phyloP scores from a whole-genome alignment of 2,888 invertebrate genomes.

The Sesia apiformis region DNA sequence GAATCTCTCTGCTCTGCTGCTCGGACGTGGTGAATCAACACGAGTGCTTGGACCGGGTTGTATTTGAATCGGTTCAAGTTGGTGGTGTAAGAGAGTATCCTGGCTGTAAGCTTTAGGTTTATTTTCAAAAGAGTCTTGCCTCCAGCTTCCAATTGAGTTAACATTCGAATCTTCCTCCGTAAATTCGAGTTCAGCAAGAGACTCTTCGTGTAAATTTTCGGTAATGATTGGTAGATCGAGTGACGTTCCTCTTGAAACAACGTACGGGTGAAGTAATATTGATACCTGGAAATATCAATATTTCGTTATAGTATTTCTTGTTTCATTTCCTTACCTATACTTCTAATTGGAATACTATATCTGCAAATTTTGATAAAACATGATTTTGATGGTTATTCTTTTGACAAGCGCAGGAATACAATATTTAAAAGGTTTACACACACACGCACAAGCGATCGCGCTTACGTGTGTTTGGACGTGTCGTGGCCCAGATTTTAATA shows the following conservation, averaged over 20 bases:
- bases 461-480: too few relatives aligned
- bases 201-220: conserved; percentile 39
- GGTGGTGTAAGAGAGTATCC: conserved; percentile 20
- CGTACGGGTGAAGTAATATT: conserved; percentile 47
- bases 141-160: conserved; percentile 1
- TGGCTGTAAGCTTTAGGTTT: conserved; percentile 35
- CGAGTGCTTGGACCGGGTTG: conserved; percentile 17
- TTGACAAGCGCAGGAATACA: too few relatives aligned
- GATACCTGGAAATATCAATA: conserved; percentile 34
- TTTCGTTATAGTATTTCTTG: too few relatives aligned
- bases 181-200: conserved; percentile 26
- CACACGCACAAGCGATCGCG: too few relatives aligned
- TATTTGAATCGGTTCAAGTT: not conserved
- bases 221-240: conserved; percentile 50
- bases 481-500: too few relatives aligned
- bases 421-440: too few relatives aligned
- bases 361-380: too few relatives aligned
- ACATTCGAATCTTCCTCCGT: conserved; percentile 12
- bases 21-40: conserved; percentile 12
- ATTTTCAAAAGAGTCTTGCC: conserved; percentile 9
- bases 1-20: conserved; percentile 12
- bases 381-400: too few relatives aligned
- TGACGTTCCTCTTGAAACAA: conserved; percentile 42
- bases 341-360: too few relatives aligned
- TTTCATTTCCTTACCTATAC: too few relatives aligned